Evolutionary conservation across 2,113 vertebrate genomes (phyloP), one percentile per base, ranked within the genome.

Genomic region (Pachyramphus minor): DNA sequence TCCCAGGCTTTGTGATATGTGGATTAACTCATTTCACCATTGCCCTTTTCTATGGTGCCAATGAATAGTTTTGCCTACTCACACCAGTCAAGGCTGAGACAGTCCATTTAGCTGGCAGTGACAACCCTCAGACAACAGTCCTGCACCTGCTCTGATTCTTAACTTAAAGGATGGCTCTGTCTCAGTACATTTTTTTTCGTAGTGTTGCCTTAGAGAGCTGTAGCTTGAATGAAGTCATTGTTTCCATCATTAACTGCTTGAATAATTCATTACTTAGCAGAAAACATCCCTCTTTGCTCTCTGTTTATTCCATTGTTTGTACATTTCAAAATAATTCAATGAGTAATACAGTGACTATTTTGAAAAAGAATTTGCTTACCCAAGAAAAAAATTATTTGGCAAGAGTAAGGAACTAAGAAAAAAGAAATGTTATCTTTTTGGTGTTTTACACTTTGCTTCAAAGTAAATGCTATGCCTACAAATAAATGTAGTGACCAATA

Each of bases 201-300:
- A 56, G 60, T 9, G 41, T 81, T 85, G 82, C 93, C 79, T 55
- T 77, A 88, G 72, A 94, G 76, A 92, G 14, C 60, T 84, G 72
- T 41, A 59, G 64, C 39, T 68, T 96, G 93, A 97, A 96, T 93
- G 76, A 86, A 95, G 63, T 78, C 10, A 81, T 94, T 96, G 95
- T 97, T 96, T 93, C 68, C 63, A 31, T 81, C 88, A 84, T 94
- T 88, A 91, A 68, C 90, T 60, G 59, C 72, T 90, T 96, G 95
- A 96, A 97, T 97, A 92, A 97, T 97, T 97, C 82, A 97, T 96
- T 90, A 93, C 69, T 97, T 95, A 72, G 55, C 56, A 88, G 63
- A 96, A 96, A 94, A 92, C 41, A 60, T 74, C 64, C 79, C 33
- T 85, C 86, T 96, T 94, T 84, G 39, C 63, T 95, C 72, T 96